Base-by-base conservation (phyloP, 2,888 invertebrate genomes). In the Lottia gigantea region DNA sequence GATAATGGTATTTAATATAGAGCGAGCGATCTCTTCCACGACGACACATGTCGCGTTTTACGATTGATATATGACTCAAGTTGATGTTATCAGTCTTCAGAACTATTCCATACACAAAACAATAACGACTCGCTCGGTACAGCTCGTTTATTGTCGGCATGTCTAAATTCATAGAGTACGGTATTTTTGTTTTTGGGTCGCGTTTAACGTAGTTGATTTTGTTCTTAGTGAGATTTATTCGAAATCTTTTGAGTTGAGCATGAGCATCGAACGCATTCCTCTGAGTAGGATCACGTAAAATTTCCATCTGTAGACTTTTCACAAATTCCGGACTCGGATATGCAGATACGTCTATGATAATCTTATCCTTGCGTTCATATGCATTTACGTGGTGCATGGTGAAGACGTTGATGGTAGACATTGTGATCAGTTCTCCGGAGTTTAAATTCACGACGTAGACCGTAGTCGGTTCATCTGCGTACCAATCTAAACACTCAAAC, bases 371-470 rank as follows among this genome's bases (percentile, higher is more conserved):
- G 11, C 71, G 73, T 74, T 86, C 84, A 67, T 78, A 86, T 7
- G 86, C 84, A 67, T 87, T 87, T 15, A 85, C 78, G 68, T 83
- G 83, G 68, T 87, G 87, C 86, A 85, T 86, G 45, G 76, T 74
- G 67, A 86, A 85, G 14, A 82, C 76, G 61, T 77, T 81, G 2
- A 74, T 78, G 12, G 82, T 81, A 62, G 74, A 68, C 47, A 85
- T 61, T 7, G 74, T 73, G 0, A 61, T 73, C 16, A 84, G 75
- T 15, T 76, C 62, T 2, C 83, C 81, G 1, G 80, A 76, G 40
- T 75, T 73, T 19, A 85, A 70, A 49, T 83, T 69, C 2, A 85
- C 77, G 8, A 85, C 80, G 66, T 82, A 84, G 6, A 86, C 72
- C 1, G 71, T 78, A 12, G 83, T 80, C 3, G 74, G 65, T 12